A percentile compares a stretch with the other conserved stretches of the same genome.
Evolutionary conservation across 2,888 invertebrate genomes (phyloP).

Genomic region (Agrypnus murinus): DNA sequence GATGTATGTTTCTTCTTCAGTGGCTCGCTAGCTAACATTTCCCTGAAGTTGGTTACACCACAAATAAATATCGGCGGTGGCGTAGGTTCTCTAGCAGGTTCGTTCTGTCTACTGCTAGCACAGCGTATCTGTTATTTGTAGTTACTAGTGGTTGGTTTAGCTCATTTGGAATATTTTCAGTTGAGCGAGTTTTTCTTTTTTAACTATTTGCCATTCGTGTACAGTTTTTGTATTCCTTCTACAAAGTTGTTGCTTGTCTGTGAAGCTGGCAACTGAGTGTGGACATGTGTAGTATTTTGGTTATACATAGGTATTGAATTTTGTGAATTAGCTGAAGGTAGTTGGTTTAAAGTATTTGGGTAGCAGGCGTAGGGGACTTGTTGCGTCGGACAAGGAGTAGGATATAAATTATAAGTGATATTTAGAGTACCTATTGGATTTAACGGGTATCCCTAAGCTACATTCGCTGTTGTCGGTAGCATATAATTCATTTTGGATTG

Average conservation of each 20-base stretch:
- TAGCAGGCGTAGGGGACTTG: too few relatives aligned
- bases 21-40: not conserved
- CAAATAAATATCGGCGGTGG: not conserved
- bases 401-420: too few relatives aligned
- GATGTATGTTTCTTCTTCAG: not conserved
- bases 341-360: too few relatives aligned
- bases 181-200: not conserved
- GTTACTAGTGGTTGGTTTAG: not conserved
- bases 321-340: not conserved
- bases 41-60: not conserved
- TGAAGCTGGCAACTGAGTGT: not conserved
- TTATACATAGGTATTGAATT: not conserved
- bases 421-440: too few relatives aligned
- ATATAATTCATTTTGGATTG: too few relatives aligned
- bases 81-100: too few relatives aligned
- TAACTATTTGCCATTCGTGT: not conserved
- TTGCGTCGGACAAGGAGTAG: too few relatives aligned
- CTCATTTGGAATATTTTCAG: not conserved
- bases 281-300: not conserved
- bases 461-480: too few relatives aligned
- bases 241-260: not conserved
- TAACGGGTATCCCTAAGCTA: too few relatives aligned
- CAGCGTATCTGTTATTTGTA: not conserved
- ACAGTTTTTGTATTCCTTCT: not conserved
- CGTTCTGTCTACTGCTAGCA: too few relatives aligned